phyloP scores from a whole-genome alignment of 2,113 vertebrate genomes.

The Oncorhynchus gorbuscha region DNA sequence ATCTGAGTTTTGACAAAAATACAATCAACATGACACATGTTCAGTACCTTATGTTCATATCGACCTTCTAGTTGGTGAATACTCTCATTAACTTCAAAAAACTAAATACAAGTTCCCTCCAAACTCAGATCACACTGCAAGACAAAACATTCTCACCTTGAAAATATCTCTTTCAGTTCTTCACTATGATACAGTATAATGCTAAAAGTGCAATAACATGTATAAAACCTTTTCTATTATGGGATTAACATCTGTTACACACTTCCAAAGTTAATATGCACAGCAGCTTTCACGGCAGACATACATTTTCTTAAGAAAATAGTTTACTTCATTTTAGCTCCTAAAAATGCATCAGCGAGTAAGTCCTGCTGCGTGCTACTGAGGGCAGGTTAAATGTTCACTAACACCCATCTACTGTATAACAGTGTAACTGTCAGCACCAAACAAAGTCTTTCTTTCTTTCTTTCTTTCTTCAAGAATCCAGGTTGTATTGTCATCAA shows the following conservation, averaged over 20 bases:
- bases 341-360: conserved; percentile 34
- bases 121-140: conserved; percentile 57
- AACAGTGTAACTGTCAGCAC: conserved; percentile 33
- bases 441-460: conserved; percentile 33
- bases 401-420: conserved; percentile 41
- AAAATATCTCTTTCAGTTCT: conserved; percentile 63
- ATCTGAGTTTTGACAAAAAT: conserved; percentile 72
- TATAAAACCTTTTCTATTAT: conserved; percentile 75
- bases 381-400: conserved; percentile 41
- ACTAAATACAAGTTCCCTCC: conserved; percentile 24
- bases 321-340: conserved; percentile 32
- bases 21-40: conserved; percentile 58
- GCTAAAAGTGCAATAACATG: conserved; percentile 84
- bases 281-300: conserved; percentile 43
- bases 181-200: conserved; percentile 75
- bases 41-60: conserved; percentile 41
- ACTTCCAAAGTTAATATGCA: conserved; percentile 52
- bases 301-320: conserved; percentile 44
- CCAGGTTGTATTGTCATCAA: conserved; percentile 29
- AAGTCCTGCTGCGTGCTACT: conserved; percentile 29
- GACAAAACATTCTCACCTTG: conserved; percentile 55
- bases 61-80: conserved; percentile 58
- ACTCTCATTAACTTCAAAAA: conserved; percentile 34
- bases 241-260: conserved; percentile 66
- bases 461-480: conserved; percentile 25